Evolutionary conservation across 2,797 vertebrate species (phyloP), one percentile per base, ranked within the genome.

Genomic region (Melopsittacus undulatus): DNA sequence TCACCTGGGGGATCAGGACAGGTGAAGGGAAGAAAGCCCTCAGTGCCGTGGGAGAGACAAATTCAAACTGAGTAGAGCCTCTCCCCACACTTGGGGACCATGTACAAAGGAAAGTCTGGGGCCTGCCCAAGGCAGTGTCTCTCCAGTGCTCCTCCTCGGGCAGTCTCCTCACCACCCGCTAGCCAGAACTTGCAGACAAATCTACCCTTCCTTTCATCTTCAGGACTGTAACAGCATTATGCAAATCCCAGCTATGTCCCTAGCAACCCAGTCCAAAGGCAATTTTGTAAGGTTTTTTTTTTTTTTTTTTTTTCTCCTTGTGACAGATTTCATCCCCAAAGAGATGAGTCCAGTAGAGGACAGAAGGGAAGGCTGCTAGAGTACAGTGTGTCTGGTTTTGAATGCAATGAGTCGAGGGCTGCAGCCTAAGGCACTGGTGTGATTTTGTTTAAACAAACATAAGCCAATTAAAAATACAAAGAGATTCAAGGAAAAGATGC

Each of bases 391-490:
- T 79, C 86, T 96, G 88, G 66, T 90, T 97, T 89, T 94, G 80
- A 97, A 95, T 87, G 68, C 73, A 92, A 74, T 54, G 82, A 90
- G 77, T 83, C 5, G n/a, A 89, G 5, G 82, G 56, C 68, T 94
- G 49, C 62, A 89, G 93, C 97, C 93, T 94, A 81, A 95, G 94
- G 95, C 95, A 38, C 68, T 95, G 74, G 93, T 95, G 95, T 92
- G 95, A 95, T 97, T 96, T 95, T 97, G 91, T 97, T 97, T 97
- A 97, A 97, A 97, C 96, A 97, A 97, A 97, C 95, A 94, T 96
- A 97, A 97, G 95, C 95, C 96, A 96, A 97, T 97, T 97, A 97
- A 97, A 97, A 97, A 94, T 93, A 97, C 95, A 97, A 97, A 96
- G 95, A 95, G 93, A 94, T 97, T 95, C 95, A 94, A 93, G 92